Conservation (phyloP, 2,113 vertebrate species). For the Sinocyclocheilus anshuiensis region DNA sequence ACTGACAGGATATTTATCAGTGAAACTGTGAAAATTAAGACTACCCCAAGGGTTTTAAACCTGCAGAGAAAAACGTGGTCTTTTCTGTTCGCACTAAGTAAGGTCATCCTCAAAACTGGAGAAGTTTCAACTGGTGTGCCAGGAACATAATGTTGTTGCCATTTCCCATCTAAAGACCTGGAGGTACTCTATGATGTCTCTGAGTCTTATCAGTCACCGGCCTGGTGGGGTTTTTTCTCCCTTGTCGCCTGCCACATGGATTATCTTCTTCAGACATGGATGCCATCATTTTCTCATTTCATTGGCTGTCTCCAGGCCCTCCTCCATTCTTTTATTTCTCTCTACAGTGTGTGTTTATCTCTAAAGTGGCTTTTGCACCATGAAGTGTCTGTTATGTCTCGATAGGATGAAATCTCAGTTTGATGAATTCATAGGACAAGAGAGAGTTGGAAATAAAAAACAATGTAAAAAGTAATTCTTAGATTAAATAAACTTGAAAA, state of each 20-base stretch:
- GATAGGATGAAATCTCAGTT: not conserved
- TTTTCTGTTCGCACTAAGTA: not conserved
- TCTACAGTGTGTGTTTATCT: slow-evolving; percentile 21
- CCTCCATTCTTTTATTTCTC: not conserved
- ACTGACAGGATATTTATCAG: not conserved
- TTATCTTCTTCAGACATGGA: slow-evolving; percentile 48
- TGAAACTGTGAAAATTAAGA: not conserved
- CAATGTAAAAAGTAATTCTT: not conserved
- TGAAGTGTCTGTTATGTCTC: slow-evolving; percentile 4
- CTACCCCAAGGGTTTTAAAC: not conserved
- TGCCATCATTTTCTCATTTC: slow-evolving; percentile 39
- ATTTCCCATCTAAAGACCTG: slow-evolving; percentile 7
- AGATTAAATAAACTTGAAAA: not conserved
- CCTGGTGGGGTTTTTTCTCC: slow-evolving; percentile 52
- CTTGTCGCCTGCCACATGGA: slow-evolving; percentile 53
- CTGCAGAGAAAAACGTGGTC: not conserved
- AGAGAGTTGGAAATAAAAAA: not conserved
- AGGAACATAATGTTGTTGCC: not conserved
- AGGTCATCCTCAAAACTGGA: not conserved
- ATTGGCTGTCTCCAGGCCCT: not conserved
- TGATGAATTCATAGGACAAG: not conserved
- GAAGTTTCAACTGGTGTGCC: not conserved
- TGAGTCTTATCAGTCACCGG: slow-evolving; percentile 60
- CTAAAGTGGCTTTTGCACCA: slow-evolving; percentile 8
- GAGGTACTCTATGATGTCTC: slow-evolving; percentile 24